Conservation (phyloP, 2,888 invertebrate species). For the Ormyrus thymus region DNA sequence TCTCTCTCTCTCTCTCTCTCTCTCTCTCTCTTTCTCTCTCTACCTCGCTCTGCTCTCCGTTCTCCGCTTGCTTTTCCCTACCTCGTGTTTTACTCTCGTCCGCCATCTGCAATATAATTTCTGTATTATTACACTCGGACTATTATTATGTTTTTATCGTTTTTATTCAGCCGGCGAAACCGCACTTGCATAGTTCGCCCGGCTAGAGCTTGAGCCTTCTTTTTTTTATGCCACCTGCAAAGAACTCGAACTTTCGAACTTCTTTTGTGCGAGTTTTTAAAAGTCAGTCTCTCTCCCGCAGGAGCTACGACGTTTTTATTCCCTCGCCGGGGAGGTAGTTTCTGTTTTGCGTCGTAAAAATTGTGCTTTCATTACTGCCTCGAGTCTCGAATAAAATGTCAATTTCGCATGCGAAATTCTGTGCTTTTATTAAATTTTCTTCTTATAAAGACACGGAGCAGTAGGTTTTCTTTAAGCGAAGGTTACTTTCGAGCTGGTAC, state of each 20-base stretch:
- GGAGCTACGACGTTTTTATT: too few species aligned
- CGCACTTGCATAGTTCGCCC: too few species aligned
- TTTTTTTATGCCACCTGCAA: neutral
- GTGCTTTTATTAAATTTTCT: too few species aligned
- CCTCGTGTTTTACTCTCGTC: slow-evolving; percentile 12
- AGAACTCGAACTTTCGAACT: neutral
- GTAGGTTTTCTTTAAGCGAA: too few species aligned
- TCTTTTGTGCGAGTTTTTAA: neutral
- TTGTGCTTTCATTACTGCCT: too few species aligned
- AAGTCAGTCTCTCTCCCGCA: neutral
- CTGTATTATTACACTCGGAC: slow-evolving; percentile 38
- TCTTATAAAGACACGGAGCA: too few species aligned
- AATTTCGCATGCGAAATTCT: too few species aligned
- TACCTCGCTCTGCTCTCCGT: neutral
- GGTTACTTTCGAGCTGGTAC: too few species aligned
- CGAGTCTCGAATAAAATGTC: too few species aligned
- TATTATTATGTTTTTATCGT: slow-evolving; percentile 41
- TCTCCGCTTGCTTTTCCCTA: neutral
- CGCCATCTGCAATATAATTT: slow-evolving; percentile 42
- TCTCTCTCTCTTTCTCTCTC: slow-evolving; percentile 12
- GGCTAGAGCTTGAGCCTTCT: neutral
- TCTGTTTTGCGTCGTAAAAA: too few species aligned
- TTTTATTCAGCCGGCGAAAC: slow-evolving; percentile 9
- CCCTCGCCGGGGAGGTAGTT: too few species aligned
- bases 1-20: slow-evolving; percentile 6